phyloP scores from a whole-genome alignment of 2,113 vertebrate species.

The Trematocara variabile region DNA sequence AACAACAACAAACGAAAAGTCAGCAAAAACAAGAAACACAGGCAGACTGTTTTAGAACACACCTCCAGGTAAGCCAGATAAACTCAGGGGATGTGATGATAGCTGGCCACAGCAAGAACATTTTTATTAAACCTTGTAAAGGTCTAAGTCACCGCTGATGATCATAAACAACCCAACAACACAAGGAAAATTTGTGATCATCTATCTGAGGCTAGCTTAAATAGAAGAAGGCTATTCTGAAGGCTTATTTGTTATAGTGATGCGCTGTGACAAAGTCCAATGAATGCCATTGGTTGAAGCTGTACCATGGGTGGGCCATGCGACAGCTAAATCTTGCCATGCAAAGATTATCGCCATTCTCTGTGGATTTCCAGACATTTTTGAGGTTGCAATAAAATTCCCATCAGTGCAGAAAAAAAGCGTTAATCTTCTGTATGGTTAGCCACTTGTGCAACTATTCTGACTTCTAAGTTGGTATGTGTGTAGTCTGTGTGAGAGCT shows the following conservation, averaged over 20 bases:
- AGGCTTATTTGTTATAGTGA: background rate
- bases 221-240: background rate
- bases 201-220: background rate
- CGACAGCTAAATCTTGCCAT: background rate
- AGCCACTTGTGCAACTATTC: background rate
- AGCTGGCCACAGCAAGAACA: background rate
- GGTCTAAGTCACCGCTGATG: background rate
- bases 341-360: background rate
- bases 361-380: slow-evolving; percentile 9
- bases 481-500: slow-evolving; percentile 1
- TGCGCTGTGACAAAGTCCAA: background rate
- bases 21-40: background rate
- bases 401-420: background rate
- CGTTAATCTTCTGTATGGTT: slow-evolving; percentile 10
- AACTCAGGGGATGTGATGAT: background rate
- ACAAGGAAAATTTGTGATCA: background rate
- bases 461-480: slow-evolving; percentile 12
- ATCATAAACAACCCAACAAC: background rate
- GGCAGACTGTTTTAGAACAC: background rate
- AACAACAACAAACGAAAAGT: background rate
- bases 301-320: background rate
- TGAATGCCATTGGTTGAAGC: background rate
- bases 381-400: slow-evolving; percentile 32
- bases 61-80: background rate
- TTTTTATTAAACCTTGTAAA: background rate